Percentiles rank a stretch among this genome's conserved stretches.
Evolutionary conservation across 2,113 vertebrate genomes (phyloP).

Genomic region (Tyto alba): DNA sequence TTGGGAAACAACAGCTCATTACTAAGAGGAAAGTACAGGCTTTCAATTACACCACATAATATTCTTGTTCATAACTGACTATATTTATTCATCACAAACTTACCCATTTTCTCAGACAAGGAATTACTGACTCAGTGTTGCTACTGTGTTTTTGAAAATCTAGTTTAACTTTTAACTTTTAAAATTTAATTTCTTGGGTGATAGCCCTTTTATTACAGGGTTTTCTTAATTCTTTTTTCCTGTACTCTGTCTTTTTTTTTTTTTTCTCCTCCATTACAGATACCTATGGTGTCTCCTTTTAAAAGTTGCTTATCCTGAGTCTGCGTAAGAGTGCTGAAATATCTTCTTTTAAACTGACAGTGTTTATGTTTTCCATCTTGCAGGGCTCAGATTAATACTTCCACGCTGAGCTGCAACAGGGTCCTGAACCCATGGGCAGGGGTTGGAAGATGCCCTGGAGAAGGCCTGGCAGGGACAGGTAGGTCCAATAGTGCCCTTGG

Average conservation of each 20-base stretch:
- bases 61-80: not conserved
- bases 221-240: not conserved
- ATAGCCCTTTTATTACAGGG: not conserved
- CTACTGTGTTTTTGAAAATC: not conserved
- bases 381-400: not conserved
- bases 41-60: not conserved
- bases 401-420: not conserved
- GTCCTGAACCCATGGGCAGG: not conserved
- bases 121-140: not conserved
- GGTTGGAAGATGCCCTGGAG: not conserved
- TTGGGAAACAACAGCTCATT: not conserved
- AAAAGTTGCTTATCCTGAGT: not conserved
- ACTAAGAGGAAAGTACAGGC: not conserved
- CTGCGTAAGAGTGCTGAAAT: not conserved
- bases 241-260: not conserved
- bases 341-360: not conserved
- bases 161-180: not conserved
- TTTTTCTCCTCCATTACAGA: not conserved
- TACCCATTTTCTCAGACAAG: not conserved
- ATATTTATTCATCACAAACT: not conserved
- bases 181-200: not conserved
- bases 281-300: not conserved
- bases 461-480: not conserved
- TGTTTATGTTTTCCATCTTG: not conserved
- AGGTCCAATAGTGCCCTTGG: not conserved